phyloP scores from a whole-genome alignment of 2,113 vertebrate genomes.

The Xenopus borealis region DNA sequence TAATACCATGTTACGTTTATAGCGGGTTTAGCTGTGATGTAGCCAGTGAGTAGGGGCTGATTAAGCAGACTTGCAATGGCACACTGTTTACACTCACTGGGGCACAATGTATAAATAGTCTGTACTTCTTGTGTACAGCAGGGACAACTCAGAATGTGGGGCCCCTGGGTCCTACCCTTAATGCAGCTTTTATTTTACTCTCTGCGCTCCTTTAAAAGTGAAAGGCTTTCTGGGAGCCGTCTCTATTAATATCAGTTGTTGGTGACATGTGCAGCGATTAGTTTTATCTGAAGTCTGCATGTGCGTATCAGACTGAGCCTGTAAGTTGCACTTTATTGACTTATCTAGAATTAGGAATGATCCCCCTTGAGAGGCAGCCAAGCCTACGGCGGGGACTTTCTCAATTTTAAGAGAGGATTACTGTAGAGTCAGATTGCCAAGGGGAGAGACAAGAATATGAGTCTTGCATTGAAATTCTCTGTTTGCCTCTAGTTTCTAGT shows the following conservation, averaged over 20 bases:
- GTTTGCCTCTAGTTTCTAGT: neutral
- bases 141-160: neutral
- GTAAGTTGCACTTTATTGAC: constrained; percentile 14
- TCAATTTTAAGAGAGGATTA: constrained; percentile 2
- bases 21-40: no score
- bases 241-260: neutral
- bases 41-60: no score
- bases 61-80: no score
- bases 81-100: no score
- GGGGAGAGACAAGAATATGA: neutral
- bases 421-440: neutral
- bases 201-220: neutral
- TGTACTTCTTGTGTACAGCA: neutral
- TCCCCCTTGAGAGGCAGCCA: constrained; percentile 2
- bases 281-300: constrained; percentile 16
- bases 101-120: neutral
- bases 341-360: constrained; percentile 22
- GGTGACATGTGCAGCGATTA: neutral
- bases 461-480: neutral
- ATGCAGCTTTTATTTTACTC: neutral
- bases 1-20: no score
- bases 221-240: neutral
- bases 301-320: neutral
- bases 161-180: neutral
- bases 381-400: neutral